A percentile compares a stretch with the other conserved stretches of the same genome.
These are phyloP conservation scores for Ylistrum balloti DNA, from an alignment of 1,140 invertebrate species.

Conservation along the genomic window DNA sequence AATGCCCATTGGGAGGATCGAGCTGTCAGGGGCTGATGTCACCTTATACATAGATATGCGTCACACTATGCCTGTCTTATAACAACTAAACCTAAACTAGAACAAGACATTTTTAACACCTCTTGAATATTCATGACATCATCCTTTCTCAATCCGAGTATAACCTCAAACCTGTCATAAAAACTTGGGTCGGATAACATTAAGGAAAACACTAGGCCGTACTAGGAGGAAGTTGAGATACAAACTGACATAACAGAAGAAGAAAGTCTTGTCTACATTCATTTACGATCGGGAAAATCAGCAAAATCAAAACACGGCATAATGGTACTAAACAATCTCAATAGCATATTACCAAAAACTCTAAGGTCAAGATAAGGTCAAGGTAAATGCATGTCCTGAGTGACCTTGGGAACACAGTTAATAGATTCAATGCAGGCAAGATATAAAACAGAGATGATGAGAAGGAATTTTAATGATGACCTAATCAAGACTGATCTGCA, in stretches of 20 bases:
- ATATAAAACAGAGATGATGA: constrained; percentile 11
- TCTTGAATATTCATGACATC: constrained; percentile 10
- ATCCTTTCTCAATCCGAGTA: too few species aligned
- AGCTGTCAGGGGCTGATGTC: background rate
- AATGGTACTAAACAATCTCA: background rate
- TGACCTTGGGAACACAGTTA: constrained; percentile 24
- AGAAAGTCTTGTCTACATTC: too few species aligned
- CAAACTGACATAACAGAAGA: background rate
- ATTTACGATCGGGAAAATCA: too few species aligned
- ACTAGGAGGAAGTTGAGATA: background rate
- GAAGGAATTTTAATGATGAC: background rate
- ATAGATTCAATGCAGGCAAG: constrained; percentile 26
- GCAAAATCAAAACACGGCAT: too few species aligned
- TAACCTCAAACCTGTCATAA: constrained; percentile 2
- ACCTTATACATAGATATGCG: background rate
- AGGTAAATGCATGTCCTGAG: background rate
- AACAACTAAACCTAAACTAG: background rate
- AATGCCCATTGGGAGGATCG: background rate
- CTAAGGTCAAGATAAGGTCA: background rate
- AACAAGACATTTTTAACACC: background rate
- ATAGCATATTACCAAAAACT: background rate
- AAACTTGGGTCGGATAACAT: background rate
- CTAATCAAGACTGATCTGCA: constrained; percentile 22
- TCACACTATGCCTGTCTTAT: background rate
- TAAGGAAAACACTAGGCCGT: constrained; percentile 12